phyloP scores from a whole-genome alignment of 2,888 invertebrate genomes.

The Habrosyne pyritoides region DNA sequence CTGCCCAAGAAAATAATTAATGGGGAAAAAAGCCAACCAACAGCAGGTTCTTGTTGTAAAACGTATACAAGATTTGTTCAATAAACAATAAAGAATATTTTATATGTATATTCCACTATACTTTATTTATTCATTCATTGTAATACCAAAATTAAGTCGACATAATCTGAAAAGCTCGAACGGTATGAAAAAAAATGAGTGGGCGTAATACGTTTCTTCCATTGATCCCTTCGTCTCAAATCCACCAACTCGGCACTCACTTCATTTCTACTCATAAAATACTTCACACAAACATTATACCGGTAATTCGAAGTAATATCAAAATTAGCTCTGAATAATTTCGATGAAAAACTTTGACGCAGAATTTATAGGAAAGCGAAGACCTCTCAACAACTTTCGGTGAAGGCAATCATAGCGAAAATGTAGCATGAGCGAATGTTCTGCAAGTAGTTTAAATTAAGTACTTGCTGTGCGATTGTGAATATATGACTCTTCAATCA shows the following conservation, averaged over 20 bases:
- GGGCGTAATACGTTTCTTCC: background rate
- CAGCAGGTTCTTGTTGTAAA: background rate
- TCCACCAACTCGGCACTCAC: background rate
- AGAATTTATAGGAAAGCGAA: background rate
- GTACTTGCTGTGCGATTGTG: background rate
- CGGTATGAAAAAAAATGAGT: background rate
- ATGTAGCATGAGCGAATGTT: background rate
- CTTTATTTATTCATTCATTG: background rate
- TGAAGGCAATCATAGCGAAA: background rate
- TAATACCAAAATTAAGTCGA: no score
- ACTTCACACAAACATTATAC: background rate
- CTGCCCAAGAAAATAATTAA: conserved; percentile 46
- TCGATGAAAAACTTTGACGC: background rate
- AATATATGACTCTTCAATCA: background rate
- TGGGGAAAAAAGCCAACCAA: conserved; percentile 25
- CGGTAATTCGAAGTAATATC: background rate
- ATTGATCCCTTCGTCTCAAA: background rate
- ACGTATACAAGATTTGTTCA: background rate
- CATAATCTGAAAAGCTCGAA: no score
- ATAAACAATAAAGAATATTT: background rate
- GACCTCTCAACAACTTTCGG: background rate
- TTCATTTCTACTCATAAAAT: background rate
- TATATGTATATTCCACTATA: background rate
- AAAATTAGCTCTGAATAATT: background rate
- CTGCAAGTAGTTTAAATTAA: background rate